A percentile compares a stretch with the other conserved stretches of the same genome.
These are phyloP conservation scores for Nomada goodeniana DNA, from an alignment of 2,888 invertebrate species.

Conservation along the genomic window DNA sequence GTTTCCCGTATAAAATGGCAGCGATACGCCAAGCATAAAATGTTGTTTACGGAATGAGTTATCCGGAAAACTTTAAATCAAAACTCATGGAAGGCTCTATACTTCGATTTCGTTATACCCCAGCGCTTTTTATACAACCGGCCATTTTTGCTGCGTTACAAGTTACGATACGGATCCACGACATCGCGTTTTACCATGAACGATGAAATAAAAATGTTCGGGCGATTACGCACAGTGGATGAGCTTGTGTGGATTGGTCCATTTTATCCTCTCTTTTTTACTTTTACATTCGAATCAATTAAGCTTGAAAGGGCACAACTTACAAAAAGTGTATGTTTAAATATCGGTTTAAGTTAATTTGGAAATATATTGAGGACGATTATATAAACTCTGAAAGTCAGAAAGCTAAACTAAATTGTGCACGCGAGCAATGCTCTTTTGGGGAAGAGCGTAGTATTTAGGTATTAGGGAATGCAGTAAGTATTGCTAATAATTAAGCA, in stretches of 20 bases:
- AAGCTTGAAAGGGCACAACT: no score
- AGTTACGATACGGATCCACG: neutral
- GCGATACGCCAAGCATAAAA: conserved; percentile 68
- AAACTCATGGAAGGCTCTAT: conserved; percentile 67
- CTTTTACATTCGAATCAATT: no score
- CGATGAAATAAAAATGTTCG: conserved; percentile 42
- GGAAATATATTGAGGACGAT: no score
- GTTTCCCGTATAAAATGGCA: conserved; percentile 64
- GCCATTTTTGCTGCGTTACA: conserved; percentile 41
- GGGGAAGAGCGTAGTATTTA: no score
- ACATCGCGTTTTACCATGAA: neutral
- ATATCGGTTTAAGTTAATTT: no score
- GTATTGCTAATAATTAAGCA: no score
- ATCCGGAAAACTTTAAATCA: conserved; percentile 68
- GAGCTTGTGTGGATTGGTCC: no score
- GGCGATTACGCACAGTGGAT: conserved; percentile 4
- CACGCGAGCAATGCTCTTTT: no score
- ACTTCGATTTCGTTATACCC: conserved; percentile 52
- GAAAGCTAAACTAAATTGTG: no score
- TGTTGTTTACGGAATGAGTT: conserved; percentile 64
- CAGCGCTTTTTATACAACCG: conserved; percentile 49
- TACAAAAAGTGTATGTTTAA: no score
- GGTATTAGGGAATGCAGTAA: no score
- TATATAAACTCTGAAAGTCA: no score
- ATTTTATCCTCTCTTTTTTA: neutral